These are phyloP conservation scores for Eptesicus fuscus DNA, from an alignment of 2,113 vertebrate species.

Conservation along the genomic window DNA sequence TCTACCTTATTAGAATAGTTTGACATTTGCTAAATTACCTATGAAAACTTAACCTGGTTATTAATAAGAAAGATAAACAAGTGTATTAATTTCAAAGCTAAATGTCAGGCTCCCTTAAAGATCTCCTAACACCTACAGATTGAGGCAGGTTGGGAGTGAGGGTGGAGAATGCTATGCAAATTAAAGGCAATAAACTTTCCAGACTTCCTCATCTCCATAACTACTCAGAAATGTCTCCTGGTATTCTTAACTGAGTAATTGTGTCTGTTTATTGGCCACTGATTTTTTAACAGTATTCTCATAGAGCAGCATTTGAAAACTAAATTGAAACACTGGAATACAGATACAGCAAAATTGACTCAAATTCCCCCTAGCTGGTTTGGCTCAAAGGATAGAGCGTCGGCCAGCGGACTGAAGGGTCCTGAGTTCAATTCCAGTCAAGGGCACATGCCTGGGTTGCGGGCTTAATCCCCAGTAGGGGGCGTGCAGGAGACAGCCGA, in stretches of 20 bases:
- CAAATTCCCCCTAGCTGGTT: background rate
- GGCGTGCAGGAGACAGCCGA: too few relatives aligned
- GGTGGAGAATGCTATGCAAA: slow-evolving; percentile 53
- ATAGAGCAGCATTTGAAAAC: slow-evolving; percentile 16
- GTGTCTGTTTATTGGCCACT: background rate
- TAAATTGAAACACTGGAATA: slow-evolving; percentile 41
- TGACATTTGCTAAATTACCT: slow-evolving; percentile 69
- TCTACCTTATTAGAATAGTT: slow-evolving; percentile 50
- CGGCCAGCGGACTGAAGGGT: too few relatives aligned
- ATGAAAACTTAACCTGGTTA: slow-evolving; percentile 58
- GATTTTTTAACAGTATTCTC: background rate
- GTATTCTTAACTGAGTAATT: slow-evolving; percentile 16
- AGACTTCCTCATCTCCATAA: slow-evolving; percentile 43
- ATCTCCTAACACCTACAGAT: slow-evolving; percentile 61
- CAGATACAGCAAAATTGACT: slow-evolving; percentile 7
- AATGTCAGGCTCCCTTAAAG: slow-evolving; percentile 61
- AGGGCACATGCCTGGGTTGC: too few relatives aligned
- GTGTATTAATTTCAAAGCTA: slow-evolving; percentile 62
- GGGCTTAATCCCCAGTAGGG: too few relatives aligned
- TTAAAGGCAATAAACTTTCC: slow-evolving; percentile 63
- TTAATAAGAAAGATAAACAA: slow-evolving; percentile 67
- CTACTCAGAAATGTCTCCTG: background rate
- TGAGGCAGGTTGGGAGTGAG: background rate
- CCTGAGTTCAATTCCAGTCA: too few relatives aligned
- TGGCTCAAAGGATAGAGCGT: too few relatives aligned